phyloP scores from a whole-genome alignment of 2,113 vertebrate genomes.

The Gasterosteus aculeatus region DNA sequence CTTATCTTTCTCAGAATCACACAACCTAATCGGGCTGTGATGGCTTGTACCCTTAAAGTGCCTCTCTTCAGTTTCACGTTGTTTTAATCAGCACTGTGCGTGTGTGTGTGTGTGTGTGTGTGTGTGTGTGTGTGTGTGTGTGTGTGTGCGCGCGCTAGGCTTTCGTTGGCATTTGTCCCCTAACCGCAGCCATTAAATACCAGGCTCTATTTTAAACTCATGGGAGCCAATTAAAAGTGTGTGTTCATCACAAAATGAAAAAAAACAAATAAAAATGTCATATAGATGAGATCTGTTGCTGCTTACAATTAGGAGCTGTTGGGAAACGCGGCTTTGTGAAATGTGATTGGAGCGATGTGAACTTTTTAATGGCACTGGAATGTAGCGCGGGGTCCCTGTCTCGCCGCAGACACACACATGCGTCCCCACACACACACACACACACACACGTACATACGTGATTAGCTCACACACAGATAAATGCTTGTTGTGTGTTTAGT shows the following conservation, averaged over 20 bases:
- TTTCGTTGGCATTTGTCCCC: conserved; percentile 70
- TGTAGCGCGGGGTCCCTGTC: conserved; percentile 48
- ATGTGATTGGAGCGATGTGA: conserved; percentile 64
- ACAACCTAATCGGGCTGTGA: conserved; percentile 39
- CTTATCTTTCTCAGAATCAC: conserved; percentile 32
- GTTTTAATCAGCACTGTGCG: conserved; percentile 71
- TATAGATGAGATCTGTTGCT: conserved; percentile 62
- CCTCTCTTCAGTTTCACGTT: conserved; percentile 67
- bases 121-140: conserved; percentile 21
- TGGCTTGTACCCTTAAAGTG: conserved; percentile 67
- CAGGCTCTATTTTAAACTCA: conserved; percentile 64
- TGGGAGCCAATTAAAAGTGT: conserved; percentile 65
- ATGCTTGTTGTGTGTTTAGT: not conserved
- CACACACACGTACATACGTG: not conserved
- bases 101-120: conserved; percentile 12
- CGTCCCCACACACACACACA: not conserved
- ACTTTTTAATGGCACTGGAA: conserved; percentile 61
- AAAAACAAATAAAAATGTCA: conserved; percentile 74
- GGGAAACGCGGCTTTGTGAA: conserved; percentile 49
- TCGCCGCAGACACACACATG: not conserved
- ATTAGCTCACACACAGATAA: conserved; percentile 9
- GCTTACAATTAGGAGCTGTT: conserved; percentile 52
- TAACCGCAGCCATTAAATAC: conserved; percentile 67
- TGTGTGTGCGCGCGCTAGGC: conserved; percentile 10
- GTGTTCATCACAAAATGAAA: conserved; percentile 69